Conservation (phyloP, 2,797 vertebrate genomes). For the Alcedo atthis region DNA sequence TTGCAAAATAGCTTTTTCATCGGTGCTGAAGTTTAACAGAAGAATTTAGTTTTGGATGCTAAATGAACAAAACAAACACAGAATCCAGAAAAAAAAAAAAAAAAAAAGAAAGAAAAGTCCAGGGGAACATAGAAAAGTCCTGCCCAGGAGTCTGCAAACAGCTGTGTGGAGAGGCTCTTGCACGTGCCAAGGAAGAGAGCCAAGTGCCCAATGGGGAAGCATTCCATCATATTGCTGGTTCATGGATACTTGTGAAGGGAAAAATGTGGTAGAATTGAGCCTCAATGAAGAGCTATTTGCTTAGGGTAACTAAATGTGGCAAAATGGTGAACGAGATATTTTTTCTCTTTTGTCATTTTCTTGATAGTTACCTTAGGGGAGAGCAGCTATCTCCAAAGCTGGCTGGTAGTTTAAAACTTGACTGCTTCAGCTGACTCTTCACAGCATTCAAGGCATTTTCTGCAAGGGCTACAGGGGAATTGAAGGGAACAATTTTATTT, state of each 20-base stretch:
- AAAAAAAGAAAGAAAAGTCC: background rate
- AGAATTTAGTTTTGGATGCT: background rate
- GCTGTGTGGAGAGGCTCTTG: background rate
- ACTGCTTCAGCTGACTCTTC: background rate
- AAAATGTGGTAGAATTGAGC: background rate
- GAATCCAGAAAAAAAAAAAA: too few relatives aligned
- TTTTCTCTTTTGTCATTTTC: background rate
- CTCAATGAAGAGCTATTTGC: background rate
- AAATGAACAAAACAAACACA: background rate
- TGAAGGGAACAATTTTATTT: background rate
- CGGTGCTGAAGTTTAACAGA: background rate
- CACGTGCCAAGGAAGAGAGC: rapidly evolving
- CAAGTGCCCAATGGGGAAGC: rapidly evolving
- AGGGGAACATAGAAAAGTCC: background rate
- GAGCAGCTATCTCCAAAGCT: background rate
- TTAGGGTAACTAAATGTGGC: background rate
- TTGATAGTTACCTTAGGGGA: background rate
- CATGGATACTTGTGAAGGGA: rapidly evolving
- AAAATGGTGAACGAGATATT: background rate
- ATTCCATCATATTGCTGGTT: rapidly evolving
- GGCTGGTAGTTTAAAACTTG: background rate
- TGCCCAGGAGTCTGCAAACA: rapidly evolving
- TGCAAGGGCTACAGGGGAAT: background rate
- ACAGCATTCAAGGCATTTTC: background rate
- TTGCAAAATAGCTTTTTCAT: background rate